Evolutionary conservation across 2,888 invertebrate genomes (phyloP).

Genomic region (Agrochola lota): DNA sequence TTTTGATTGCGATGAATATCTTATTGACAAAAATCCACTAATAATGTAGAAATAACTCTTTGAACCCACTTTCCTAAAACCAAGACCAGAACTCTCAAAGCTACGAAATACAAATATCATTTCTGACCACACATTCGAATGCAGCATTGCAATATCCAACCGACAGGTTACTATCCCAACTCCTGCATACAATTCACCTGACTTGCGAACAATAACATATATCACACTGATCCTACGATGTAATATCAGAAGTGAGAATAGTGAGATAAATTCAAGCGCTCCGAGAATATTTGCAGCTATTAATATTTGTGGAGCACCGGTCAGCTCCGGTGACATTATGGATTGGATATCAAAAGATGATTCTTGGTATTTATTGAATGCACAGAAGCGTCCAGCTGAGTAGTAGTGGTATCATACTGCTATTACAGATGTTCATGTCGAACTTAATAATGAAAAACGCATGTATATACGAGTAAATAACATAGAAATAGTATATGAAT

Average conservation of each 20-base stretch:
- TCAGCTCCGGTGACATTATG: conserved; percentile 30
- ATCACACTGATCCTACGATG: conserved; percentile 56
- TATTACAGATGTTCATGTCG: neutral
- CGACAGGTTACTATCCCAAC: conserved; percentile 36
- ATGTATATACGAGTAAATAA: neutral
- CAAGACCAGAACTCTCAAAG: neutral
- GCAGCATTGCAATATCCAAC: conserved; percentile 44
- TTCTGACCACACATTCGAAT: conserved; percentile 35
- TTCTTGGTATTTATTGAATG: conserved; percentile 21
- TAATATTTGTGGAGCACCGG: conserved; percentile 55
- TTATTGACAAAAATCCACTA: neutral
- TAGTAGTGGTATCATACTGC: neutral
- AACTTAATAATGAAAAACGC: neutral
- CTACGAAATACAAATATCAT: conserved; percentile 22
- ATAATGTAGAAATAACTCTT: neutral
- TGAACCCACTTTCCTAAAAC: neutral
- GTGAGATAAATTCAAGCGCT: conserved; percentile 56
- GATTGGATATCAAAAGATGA: conserved; percentile 34
- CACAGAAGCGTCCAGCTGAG: conserved; percentile 27
- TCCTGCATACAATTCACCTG: conserved; percentile 40
- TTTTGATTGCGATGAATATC: neutral
- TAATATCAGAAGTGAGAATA: conserved; percentile 56
- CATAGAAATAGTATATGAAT: neutral
- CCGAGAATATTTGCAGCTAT: conserved; percentile 56
- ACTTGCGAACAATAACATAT: conserved; percentile 54